Percentiles rank a stretch among this genome's conserved stretches.
Conservation (phyloP, 2,113 vertebrate genomes). For the Chloropsis cyanopogon region DNA sequence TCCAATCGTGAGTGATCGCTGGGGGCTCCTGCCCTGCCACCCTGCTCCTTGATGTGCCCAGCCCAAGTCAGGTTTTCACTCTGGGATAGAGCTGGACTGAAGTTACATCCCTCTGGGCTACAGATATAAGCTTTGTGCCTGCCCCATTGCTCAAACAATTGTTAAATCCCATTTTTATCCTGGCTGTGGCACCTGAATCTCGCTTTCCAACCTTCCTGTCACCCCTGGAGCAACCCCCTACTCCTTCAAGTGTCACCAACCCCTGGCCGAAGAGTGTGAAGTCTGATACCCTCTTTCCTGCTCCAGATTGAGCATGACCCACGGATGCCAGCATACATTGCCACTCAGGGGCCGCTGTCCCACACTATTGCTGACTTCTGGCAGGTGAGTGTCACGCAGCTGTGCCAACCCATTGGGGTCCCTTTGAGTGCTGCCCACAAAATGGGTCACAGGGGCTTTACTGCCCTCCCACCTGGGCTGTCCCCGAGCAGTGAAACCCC, state of each 20-base stretch:
- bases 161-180: neutral
- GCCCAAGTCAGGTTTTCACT: neutral
- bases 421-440: neutral
- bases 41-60: neutral
- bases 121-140: neutral
- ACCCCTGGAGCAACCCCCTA: neutral
- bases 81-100: neutral
- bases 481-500: neutral
- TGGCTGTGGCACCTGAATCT: neutral
- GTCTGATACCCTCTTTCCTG: neutral
- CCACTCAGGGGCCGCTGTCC: conserved; percentile 90
- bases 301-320: conserved; percentile 94
- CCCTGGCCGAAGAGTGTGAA: accelerated
- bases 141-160: neutral
- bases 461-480: neutral
- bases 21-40: neutral
- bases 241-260: neutral
- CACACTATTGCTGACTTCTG: conserved; percentile 97
- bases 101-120: neutral
- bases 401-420: accelerated
- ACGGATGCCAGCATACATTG: conserved; percentile 93
- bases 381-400: conserved; percentile 77
- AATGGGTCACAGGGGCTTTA: neutral
- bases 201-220: neutral
- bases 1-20: conserved; percentile 82